A percentile compares a stretch with the other conserved stretches of the same genome.
These are phyloP conservation scores for Caenorhabditis sp. DNA, from an alignment of 2,888 invertebrate species.

Conservation along the genomic window DNA sequence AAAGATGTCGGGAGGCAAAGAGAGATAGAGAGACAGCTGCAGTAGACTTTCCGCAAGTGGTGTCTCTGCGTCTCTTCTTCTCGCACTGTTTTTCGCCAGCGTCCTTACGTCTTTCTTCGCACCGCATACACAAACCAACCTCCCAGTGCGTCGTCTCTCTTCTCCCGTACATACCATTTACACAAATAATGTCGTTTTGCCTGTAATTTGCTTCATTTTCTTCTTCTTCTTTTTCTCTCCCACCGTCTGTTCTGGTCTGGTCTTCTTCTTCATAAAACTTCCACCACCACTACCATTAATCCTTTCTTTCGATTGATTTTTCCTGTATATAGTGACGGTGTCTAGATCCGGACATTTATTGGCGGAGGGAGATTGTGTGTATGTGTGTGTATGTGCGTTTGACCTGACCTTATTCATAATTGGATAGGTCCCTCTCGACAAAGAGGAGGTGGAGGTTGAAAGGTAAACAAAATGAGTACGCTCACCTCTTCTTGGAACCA, in stretches of 20 bases:
- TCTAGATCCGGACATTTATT: not conserved
- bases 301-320: slow-evolving; percentile 10
- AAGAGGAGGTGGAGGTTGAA: not conserved
- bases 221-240: slow-evolving; percentile 7
- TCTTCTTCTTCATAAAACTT: not conserved
- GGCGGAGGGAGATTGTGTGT: not conserved
- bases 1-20: not conserved
- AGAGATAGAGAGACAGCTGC: slow-evolving; percentile 32
- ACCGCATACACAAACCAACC: slow-evolving; percentile 21
- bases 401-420: slow-evolving; percentile 5
- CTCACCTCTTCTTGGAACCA: not conserved
- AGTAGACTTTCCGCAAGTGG: slow-evolving; percentile 23
- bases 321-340: not conserved
- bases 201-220: slow-evolving; percentile 61
- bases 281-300: slow-evolving; percentile 10
- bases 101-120: slow-evolving; percentile 13
- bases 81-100: not conserved
- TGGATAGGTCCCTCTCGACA: slow-evolving; percentile 6
- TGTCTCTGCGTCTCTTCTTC: slow-evolving; percentile 20
- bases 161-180: slow-evolving; percentile 50
- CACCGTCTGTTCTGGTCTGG: not conserved
- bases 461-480: not conserved
- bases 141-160: slow-evolving; percentile 30
- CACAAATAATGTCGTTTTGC: slow-evolving; percentile 59
- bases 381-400: too few species aligned